Percentiles rank a stretch among this genome's conserved stretches.
phyloP scores from a whole-genome alignment of 2,888 invertebrate species.

The Amorpha juglandis region DNA sequence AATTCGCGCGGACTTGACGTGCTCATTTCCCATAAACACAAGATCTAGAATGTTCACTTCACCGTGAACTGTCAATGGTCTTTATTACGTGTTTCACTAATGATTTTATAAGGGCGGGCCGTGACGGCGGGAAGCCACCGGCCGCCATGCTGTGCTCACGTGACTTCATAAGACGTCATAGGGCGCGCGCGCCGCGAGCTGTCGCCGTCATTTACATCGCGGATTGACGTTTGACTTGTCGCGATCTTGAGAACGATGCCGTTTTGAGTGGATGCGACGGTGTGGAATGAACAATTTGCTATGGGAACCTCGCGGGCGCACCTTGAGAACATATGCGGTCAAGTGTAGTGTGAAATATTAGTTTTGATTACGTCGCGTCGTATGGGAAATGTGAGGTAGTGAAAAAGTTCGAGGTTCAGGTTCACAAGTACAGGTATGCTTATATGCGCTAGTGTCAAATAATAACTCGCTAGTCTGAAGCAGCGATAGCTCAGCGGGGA shows the following conservation, averaged over 20 bases:
- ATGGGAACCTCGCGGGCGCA: constrained; percentile 59
- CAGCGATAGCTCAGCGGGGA: no score
- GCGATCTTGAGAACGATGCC: constrained; percentile 44
- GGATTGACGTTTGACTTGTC: constrained; percentile 34
- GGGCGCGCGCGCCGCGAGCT: constrained; percentile 67
- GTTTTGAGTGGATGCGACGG: constrained; percentile 58
- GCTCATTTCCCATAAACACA: constrained; percentile 72
- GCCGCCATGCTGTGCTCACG: constrained; percentile 26
- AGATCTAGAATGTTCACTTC: constrained; percentile 69
- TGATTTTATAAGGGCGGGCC: constrained; percentile 40
- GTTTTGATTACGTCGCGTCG: constrained; percentile 1
- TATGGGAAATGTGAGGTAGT: constrained; percentile 14
- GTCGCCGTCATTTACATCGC: constrained; percentile 37
- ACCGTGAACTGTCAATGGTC: constrained; percentile 59
- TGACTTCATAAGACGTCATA: constrained; percentile 43
- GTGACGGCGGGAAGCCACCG: constrained; percentile 20
- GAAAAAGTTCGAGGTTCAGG: background rate
- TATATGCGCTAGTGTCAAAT: no score
- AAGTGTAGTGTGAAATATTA: constrained; percentile 25
- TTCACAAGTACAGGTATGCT: background rate
- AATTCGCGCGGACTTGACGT: constrained; percentile 59
- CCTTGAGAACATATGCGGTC: constrained; percentile 17
- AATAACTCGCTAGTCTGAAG: no score
- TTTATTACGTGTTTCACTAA: constrained; percentile 57
- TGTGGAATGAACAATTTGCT: constrained; percentile 79